Evolutionary conservation across 1,140 invertebrate species (phyloP).

Genomic region (Drosophila trapezifrons): DNA sequence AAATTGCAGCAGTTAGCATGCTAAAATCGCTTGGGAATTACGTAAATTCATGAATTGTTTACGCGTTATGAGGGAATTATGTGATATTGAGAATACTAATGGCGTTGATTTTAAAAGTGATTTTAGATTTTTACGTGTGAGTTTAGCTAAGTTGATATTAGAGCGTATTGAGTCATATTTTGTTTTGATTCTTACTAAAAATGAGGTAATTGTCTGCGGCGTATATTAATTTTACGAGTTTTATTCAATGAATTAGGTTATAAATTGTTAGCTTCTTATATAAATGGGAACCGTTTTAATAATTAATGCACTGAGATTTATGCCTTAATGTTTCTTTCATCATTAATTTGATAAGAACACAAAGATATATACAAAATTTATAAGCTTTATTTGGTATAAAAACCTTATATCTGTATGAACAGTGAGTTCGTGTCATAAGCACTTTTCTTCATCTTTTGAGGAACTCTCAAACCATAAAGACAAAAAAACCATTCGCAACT

Average conservation of each 20-base stretch:
- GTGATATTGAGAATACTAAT: slow-evolving; percentile 24
- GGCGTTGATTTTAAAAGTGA: slow-evolving; percentile 7
- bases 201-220: neutral
- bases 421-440: slow-evolving; percentile 2
- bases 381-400: neutral
- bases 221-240: neutral
- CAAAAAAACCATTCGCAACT: slow-evolving; percentile 2
- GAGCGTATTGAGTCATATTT: neutral
- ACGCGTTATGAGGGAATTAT: slow-evolving; percentile 19
- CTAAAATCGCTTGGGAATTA: slow-evolving; percentile 25
- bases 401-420: neutral
- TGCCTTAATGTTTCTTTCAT: too few relatives aligned
- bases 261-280: too few relatives aligned
- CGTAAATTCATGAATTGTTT: slow-evolving; percentile 36
- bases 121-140: slow-evolving; percentile 1
- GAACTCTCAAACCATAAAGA: neutral
- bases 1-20: slow-evolving; percentile 23
- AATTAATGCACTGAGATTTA: too few relatives aligned
- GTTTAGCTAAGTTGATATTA: neutral
- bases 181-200: neutral
- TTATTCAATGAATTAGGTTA: neutral
- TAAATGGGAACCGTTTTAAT: too few relatives aligned
- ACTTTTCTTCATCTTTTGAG: slow-evolving; percentile 3
- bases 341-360: too few relatives aligned
- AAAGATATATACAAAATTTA: neutral